Percentiles rank a stretch among this genome's conserved stretches.
phyloP scores from a whole-genome alignment of 1,140 invertebrate genomes.

The Cardiocondyla obscurior region DNA sequence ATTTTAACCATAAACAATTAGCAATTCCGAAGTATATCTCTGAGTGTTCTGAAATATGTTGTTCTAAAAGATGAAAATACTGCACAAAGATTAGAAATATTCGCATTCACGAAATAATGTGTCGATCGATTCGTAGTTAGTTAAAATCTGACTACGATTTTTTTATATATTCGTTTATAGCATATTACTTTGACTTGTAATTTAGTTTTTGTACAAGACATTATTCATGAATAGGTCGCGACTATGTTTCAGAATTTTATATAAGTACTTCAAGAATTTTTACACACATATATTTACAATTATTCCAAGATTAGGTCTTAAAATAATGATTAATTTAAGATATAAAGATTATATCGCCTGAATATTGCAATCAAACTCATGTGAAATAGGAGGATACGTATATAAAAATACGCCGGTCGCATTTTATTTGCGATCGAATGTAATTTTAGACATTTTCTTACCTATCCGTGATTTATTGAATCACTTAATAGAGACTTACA shows the following conservation, averaged over 20 bases:
- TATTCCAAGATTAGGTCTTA: slow-evolving; percentile 20
- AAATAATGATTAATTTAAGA: slow-evolving; percentile 40
- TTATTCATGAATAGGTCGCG: not conserved
- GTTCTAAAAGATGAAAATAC: not conserved
- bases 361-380: slow-evolving; percentile 35
- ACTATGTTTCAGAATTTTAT: slow-evolving; percentile 34
- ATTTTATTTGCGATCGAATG: slow-evolving; percentile 9
- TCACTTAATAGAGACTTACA: slow-evolving; percentile 1
- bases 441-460: slow-evolving; percentile 46
- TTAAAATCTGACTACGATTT: slow-evolving; percentile 24
- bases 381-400: not conserved
- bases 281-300: not conserved
- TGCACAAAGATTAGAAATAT: slow-evolving; percentile 17
- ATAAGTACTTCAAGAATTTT: slow-evolving; percentile 26
- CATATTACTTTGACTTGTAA: slow-evolving; percentile 18
- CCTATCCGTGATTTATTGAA: slow-evolving; percentile 28
- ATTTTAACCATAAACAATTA: slow-evolving; percentile 47
- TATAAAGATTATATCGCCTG: slow-evolving; percentile 31
- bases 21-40: slow-evolving; percentile 43
- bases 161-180: slow-evolving; percentile 20
- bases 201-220: not conserved
- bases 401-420: not conserved
- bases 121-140: slow-evolving; percentile 38
- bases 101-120: not conserved
- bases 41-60: slow-evolving; percentile 24